These are phyloP conservation scores for Eueides isabella DNA, from an alignment of 1,140 invertebrate genomes.

Conservation along the genomic window DNA sequence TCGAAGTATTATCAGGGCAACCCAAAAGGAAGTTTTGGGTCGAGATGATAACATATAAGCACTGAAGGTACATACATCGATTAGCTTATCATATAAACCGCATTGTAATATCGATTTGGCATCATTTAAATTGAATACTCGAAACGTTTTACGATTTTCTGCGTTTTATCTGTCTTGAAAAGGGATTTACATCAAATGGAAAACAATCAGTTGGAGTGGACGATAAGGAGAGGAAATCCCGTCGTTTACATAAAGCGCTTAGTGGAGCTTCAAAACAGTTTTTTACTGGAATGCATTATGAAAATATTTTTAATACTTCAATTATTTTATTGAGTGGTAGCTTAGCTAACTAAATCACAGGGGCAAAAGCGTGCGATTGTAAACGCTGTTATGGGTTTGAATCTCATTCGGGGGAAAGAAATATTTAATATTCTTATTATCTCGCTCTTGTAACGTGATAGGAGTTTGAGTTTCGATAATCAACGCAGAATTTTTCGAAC, in stretches of 20 bases:
- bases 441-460: too few relatives aligned
- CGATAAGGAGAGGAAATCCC: conserved; percentile 50
- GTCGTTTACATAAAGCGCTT: conserved; percentile 51
- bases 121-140: conserved; percentile 32
- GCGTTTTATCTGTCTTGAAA: conserved; percentile 41
- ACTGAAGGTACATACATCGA: conserved; percentile 39
- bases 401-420: too few relatives aligned
- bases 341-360: too few relatives aligned
- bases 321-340: neutral
- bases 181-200: conserved; percentile 52
- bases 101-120: conserved; percentile 36
- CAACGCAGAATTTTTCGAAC: too few relatives aligned
- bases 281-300: neutral
- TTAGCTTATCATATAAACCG: conserved; percentile 40
- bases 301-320: neutral
- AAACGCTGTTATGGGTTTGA: too few relatives aligned
- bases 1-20: conserved; percentile 60
- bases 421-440: too few relatives aligned
- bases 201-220: conserved; percentile 60
- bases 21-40: conserved; percentile 67
- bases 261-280: conserved; percentile 28
- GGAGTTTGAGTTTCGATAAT: too few relatives aligned
- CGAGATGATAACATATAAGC: conserved; percentile 60
- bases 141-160: conserved; percentile 31
- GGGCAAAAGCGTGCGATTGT: too few relatives aligned